Conservation (phyloP, 2,797 vertebrate species). For the Sebastes reedi region DNA sequence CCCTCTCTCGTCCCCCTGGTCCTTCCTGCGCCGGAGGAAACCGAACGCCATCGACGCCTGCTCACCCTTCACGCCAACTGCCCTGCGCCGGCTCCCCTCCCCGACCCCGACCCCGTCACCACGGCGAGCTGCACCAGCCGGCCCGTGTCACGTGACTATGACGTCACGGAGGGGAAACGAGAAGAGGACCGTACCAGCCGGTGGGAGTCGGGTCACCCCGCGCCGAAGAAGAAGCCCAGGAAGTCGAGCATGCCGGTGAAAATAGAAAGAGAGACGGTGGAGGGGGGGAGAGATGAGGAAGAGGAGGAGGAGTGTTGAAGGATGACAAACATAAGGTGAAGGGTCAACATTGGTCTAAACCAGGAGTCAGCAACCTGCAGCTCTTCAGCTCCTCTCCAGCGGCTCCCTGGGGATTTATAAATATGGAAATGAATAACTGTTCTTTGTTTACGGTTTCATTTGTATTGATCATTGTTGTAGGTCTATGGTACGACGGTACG, state of each 20-base stretch:
- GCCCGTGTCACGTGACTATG: slow-evolving; percentile 56
- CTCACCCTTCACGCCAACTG: neutral
- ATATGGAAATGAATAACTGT: too few relatives aligned
- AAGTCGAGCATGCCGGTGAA: slow-evolving; percentile 96
- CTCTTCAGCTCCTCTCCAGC: too few relatives aligned
- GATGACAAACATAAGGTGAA: neutral
- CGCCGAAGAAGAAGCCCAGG: slow-evolving; percentile 91
- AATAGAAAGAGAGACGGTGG: slow-evolving; percentile 70
- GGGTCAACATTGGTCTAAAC: neutral
- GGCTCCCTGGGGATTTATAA: too few relatives aligned
- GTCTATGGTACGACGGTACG: too few relatives aligned
- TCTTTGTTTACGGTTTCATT: too few relatives aligned
- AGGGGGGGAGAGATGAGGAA: neutral
- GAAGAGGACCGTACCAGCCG: neutral
- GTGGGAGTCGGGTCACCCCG: slow-evolving; percentile 67
- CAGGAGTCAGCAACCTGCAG: too few relatives aligned
- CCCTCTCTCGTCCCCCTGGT: slow-evolving; percentile 34
- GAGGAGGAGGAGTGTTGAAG: slow-evolving; percentile 3
- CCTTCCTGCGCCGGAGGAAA: neutral
- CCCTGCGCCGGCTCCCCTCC: neutral
- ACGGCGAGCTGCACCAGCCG: slow-evolving; percentile 68
- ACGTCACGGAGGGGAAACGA: neutral
- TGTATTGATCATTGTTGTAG: too few relatives aligned
- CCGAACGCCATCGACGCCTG: rapidly evolving
- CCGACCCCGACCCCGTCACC: neutral